A percentile compares a stretch with the other conserved stretches of the same genome.
These are phyloP conservation scores for Drosophila nasuta DNA, from an alignment of 1,140 invertebrate species.

Conservation along the genomic window DNA sequence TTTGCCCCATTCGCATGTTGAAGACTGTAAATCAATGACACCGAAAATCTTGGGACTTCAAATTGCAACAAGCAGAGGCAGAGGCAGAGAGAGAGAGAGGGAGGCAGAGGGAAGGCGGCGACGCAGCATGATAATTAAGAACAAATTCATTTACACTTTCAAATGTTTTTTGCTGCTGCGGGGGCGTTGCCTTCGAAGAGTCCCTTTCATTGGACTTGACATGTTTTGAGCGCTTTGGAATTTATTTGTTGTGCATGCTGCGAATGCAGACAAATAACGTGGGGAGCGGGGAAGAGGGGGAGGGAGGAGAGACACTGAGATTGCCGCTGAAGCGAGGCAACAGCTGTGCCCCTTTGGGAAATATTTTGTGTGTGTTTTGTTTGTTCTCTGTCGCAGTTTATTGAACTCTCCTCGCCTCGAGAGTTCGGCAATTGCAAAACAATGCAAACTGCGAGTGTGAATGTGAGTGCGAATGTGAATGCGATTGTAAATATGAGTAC, in stretches of 20 bases:
- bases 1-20: constrained; percentile 53
- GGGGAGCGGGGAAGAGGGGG: constrained; percentile 27
- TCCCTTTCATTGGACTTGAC: constrained; percentile 67
- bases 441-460: constrained; percentile 46
- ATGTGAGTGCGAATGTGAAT: background rate
- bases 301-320: constrained; percentile 46
- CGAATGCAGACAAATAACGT: constrained; percentile 64
- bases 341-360: constrained; percentile 64
- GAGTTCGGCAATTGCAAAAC: constrained; percentile 60
- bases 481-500: background rate
- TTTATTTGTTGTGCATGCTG: constrained; percentile 70
- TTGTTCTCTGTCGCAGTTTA: background rate
- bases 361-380: constrained; percentile 38
- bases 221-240: constrained; percentile 73
- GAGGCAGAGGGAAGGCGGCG: constrained; percentile 6
- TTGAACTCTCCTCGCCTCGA: constrained; percentile 1
- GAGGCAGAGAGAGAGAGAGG: background rate
- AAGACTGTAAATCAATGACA: constrained; percentile 72
- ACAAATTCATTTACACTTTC: constrained; percentile 83
- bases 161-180: constrained; percentile 28
- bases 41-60: constrained; percentile 56
- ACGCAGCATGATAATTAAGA: constrained; percentile 75
- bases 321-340: constrained; percentile 70
- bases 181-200: constrained; percentile 2
- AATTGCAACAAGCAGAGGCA: constrained; percentile 59